Base-by-base conservation (phyloP, 2,113 vertebrate species). In the Leucopsar rothschildi region DNA sequence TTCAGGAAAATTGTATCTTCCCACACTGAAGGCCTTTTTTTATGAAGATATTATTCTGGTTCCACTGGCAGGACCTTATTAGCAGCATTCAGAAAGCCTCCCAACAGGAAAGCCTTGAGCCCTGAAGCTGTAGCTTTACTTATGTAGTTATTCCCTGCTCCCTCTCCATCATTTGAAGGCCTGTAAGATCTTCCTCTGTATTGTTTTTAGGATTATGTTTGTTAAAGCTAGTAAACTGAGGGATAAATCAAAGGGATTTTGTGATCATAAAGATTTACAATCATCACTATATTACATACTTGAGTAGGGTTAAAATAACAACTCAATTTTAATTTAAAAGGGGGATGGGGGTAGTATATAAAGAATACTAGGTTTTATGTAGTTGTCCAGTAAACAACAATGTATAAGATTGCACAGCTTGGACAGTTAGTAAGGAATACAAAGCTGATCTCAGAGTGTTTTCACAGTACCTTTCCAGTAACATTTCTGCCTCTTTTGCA, bases 261-360 rank as follows among this genome's bases (percentile, higher is more conserved):
- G 70, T 57, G 85, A 94, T 95, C 95, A 82, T 69, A 50, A 77
- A 86, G 90, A 96, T 75, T 96, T 96, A 90, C 40, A 86, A 3
- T 94, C 94, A 86, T 81, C 82, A 57, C 57, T 90, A 11, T 92
- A 90, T 94, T 94, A 88, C 93, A 94, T 96, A 96, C 73, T 96
- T 95, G 71, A 92, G 76, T 81, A 77, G 82, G 92, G 95, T 96
- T 96, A 96, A 96, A 95, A 93, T 87, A 97, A 96, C 92, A 97
- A 87, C 40, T 81, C 42, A 27, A 23, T 88, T 93, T 95, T 91
- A 82, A 97, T 92, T 91, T 92, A 59, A 84, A 49, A 21, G 29
- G 47, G 37, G 60, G 49, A 42, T 72, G 11, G 31, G 31, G 49
- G 18, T 15, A 64, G 12, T 63, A 20, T 83, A 44, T 64, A 53